phyloP scores from a whole-genome alignment of 2,797 vertebrate species.

The Rhinella marina region DNA sequence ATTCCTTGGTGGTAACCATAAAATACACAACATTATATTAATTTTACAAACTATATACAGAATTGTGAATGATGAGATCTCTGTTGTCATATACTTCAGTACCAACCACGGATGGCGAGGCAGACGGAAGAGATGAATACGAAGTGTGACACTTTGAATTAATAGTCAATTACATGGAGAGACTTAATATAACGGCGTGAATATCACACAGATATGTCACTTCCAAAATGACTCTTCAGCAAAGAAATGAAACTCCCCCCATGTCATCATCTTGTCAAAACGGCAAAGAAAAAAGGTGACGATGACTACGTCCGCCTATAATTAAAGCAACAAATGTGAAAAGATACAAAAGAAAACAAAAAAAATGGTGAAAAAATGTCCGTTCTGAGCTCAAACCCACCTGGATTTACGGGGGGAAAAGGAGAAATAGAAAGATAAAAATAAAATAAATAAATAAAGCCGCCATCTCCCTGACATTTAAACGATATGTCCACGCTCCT shows the following conservation, averaged over 20 bases:
- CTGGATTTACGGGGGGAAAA: constrained; percentile 1
- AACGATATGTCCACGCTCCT: constrained; percentile 55
- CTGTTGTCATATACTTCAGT: not conserved
- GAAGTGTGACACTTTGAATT: constrained; percentile 17
- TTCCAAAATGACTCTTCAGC: not conserved
- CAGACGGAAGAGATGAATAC: not conserved
- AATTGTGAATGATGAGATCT: too few species aligned
- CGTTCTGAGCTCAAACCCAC: not conserved
- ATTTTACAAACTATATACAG: too few species aligned
- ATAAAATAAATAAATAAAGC: constrained; percentile 52
- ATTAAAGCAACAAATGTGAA: not conserved
- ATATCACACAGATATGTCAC: constrained; percentile 38
- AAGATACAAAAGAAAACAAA: not conserved
- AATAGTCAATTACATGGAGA: constrained; percentile 26
- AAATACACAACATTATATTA: too few species aligned
- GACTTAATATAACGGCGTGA: constrained; percentile 44
- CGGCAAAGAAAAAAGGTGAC: not conserved
- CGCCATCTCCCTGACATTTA: constrained; percentile 56
- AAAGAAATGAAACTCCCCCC: not conserved
- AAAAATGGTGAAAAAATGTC: not conserved
- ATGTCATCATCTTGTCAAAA: not conserved
- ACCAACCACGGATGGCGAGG: not conserved
- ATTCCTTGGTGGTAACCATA: too few species aligned
- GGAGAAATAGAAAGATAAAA: constrained; percentile 17
- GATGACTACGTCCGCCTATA: not conserved